Conservation (phyloP, 2,113 vertebrate genomes). For the Mionectes macconnelli region DNA sequence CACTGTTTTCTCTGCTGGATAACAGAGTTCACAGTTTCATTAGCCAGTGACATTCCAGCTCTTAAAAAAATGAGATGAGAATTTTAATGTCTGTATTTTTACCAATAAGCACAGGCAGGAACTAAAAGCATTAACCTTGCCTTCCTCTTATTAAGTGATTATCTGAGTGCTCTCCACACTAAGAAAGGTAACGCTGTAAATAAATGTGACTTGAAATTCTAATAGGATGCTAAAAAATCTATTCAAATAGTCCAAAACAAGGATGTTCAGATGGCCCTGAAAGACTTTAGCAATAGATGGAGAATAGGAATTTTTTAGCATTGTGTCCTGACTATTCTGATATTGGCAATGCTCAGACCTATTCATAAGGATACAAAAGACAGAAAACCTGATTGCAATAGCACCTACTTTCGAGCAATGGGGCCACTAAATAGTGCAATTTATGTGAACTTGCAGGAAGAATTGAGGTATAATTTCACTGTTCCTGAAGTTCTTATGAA, state of each 20-base stretch:
- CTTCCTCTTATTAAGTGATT: slow-evolving; percentile 9
- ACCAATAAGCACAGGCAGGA: neutral
- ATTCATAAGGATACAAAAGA: slow-evolving; percentile 43
- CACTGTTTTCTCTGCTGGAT: neutral
- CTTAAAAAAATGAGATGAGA: neutral
- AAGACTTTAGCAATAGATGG: neutral
- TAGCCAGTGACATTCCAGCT: neutral
- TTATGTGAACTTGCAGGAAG: neutral
- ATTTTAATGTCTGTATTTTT: neutral
- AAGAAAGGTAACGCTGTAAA: neutral
- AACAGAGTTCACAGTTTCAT: neutral
- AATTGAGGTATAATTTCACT: neutral
- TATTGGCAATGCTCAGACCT: neutral
- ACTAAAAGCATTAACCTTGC: slow-evolving; percentile 4
- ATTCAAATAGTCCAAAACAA: neutral
- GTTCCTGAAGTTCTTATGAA: neutral
- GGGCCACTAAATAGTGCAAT: neutral
- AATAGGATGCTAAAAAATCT: neutral
- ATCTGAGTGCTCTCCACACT: neutral
- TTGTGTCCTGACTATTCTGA: slow-evolving; percentile 5
- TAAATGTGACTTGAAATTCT: slow-evolving; percentile 5
- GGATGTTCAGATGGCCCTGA: neutral
- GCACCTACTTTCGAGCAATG: neutral
- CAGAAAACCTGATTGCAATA: slow-evolving; percentile 20
- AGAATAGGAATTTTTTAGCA: slow-evolving; percentile 11